Conservation (phyloP, 2,797 vertebrate species). For the Tokudaia muenninki region DNA sequence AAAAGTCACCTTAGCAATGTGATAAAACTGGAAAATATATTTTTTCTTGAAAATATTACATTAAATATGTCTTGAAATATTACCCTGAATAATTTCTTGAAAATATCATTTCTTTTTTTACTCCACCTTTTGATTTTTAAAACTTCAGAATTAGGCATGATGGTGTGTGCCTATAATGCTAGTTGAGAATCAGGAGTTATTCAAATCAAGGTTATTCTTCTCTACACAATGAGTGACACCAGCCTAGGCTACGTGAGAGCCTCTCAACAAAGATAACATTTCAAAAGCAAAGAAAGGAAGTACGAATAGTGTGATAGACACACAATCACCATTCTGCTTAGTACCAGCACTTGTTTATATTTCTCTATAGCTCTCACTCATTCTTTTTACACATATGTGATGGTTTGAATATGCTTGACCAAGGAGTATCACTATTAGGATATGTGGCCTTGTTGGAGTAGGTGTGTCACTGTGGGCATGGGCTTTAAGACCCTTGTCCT, state of each 20-base stretch:
- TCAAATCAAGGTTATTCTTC: neutral
- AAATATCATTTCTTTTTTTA: slow-evolving; percentile 12
- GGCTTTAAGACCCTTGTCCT: neutral
- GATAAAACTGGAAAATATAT: neutral
- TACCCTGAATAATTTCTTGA: neutral
- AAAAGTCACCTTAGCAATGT: neutral
- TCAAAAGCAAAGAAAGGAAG: neutral
- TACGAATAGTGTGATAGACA: neutral
- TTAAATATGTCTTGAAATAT: neutral
- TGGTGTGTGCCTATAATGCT: neutral
- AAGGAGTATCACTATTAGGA: neutral
- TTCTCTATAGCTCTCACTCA: neutral
- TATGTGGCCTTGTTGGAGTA: neutral
- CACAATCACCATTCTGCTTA: neutral
- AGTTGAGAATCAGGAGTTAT: neutral
- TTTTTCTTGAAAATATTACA: neutral
- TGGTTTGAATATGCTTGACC: neutral
- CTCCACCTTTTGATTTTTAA: neutral
- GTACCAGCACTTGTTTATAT: neutral
- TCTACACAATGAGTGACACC: neutral
- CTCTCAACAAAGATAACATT: neutral
- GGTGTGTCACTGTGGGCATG: neutral
- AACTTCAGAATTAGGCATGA: neutral
- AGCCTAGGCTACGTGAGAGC: neutral
- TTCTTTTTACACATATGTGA: fast-evolving